Conservation (phyloP, 2,888 invertebrate genomes). For the Megalurothrips usitatus region DNA sequence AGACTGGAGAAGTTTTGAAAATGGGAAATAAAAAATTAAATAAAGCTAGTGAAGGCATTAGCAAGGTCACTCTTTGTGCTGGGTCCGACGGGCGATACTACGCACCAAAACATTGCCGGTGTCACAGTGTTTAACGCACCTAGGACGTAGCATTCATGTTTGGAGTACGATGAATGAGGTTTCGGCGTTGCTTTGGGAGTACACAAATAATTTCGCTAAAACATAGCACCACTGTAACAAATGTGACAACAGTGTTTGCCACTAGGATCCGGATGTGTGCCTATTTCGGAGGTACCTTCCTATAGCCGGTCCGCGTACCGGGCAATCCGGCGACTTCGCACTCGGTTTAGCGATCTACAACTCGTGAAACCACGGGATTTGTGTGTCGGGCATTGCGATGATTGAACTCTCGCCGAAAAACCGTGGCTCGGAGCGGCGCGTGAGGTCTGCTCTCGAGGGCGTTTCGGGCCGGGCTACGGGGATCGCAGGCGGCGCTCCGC, state of each 20-base stretch:
- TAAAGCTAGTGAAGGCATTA: slow-evolving; percentile 11
- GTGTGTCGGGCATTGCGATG: too few relatives aligned
- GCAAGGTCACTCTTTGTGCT: slow-evolving; percentile 21
- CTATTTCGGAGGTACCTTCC: background rate
- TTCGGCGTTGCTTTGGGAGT: slow-evolving; percentile 14
- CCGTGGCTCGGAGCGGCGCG: too few relatives aligned
- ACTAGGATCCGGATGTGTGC: background rate
- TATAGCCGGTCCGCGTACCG: background rate
- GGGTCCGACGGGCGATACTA: background rate
- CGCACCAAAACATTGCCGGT: background rate
- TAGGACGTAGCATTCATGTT: background rate
- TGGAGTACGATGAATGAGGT: background rate
- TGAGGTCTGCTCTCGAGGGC: too few relatives aligned
- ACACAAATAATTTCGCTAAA: slow-evolving; percentile 23
- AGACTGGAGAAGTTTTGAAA: background rate
- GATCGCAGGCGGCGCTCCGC: too few relatives aligned
- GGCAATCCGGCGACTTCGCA: background rate
- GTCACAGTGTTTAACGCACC: background rate
- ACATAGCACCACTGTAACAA: slow-evolving; percentile 24
- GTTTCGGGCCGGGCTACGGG: too few relatives aligned
- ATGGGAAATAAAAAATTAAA: slow-evolving; percentile 19
- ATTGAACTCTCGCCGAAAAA: too few relatives aligned
- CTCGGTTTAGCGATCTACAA: too few relatives aligned
- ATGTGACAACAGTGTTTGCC: slow-evolving; percentile 23
- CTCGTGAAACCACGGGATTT: too few relatives aligned